Conservation (phyloP, 2,113 vertebrate species). For the Equus quagga region DNA sequence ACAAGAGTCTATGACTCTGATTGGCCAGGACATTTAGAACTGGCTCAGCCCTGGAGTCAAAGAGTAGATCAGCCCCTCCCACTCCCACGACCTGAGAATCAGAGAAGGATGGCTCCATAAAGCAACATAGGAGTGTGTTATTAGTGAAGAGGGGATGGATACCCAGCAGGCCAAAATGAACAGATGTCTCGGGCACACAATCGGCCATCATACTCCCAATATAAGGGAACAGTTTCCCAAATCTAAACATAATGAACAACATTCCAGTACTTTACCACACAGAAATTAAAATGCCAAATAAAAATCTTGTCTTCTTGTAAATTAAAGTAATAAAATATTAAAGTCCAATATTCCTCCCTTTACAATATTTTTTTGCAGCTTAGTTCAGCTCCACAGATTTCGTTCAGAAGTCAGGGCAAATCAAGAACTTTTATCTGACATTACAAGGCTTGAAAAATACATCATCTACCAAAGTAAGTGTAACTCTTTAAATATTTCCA, state of each 20-base stretch:
- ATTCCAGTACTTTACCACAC: not conserved
- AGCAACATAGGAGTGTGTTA: not conserved
- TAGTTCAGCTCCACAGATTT: slow-evolving; percentile 3
- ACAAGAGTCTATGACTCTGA: not conserved
- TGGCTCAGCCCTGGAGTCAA: not conserved
- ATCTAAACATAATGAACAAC: not conserved
- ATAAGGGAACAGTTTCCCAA: not conserved
- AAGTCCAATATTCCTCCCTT: not conserved
- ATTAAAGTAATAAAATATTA: not conserved
- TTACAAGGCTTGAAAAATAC: not conserved
- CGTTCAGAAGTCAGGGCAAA: not conserved
- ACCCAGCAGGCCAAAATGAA: not conserved
- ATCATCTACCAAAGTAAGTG: not conserved
- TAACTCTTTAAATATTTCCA: not conserved
- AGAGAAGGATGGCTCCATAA: not conserved
- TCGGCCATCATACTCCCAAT: not conserved
- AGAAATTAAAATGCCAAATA: slow-evolving; percentile 20
- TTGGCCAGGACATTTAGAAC: not conserved
- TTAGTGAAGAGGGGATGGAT: not conserved
- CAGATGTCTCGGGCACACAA: not conserved
- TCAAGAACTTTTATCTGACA: not conserved
- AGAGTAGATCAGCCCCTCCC: not conserved
- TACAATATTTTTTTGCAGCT: not conserved
- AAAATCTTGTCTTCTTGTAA: not conserved
- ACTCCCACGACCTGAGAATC: not conserved